Base-by-base conservation (phyloP, 2,113 vertebrate species). In the Neogale vison region DNA sequence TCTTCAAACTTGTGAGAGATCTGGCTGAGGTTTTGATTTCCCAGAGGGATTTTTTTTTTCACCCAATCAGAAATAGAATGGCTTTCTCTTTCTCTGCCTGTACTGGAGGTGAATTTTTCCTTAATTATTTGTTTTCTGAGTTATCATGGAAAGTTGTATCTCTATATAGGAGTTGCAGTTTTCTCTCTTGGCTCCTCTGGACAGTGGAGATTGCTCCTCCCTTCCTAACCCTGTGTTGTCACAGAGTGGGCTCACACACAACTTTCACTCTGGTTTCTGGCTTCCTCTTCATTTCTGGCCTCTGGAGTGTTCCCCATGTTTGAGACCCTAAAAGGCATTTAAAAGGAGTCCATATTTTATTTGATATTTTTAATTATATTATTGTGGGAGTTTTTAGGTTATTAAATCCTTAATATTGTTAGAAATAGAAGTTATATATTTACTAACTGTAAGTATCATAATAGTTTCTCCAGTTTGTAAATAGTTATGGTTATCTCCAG, bases 301-400 rank as follows among this genome's bases (percentile, higher is more conserved):
- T 67, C 88, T 59, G 57, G 42, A 11, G 24, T 90, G n/a, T 47
- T 95, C 55, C 20, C 55, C 55, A 57, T 57, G 7, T 57, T 57
- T 92, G 12, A 84, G 86, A 76, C 69, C 34, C 26, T 59, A 92
- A 7, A 42, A 63, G 15, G 52, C 20, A 63, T 96, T 92, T 81
- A 94, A 90, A 81, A 86, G 79, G 24, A 61, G 87, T 47, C 36
- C 55, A 10, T 42, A 39, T 92, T 94, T 94, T 77, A 65, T 83
- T 85, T 61, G 63, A 7, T 61, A 81, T 69, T 76, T 90, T 82
- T 65, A 80, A 69, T 69, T 94, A 50, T 61, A 45, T 88, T 67
- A 65, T 52, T 57, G 18, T 88, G 42, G 69, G 50, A 39, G 55
- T 67, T 81, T 63, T 57, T 18, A 67, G 83, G 39, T 82, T 42